Base-by-base conservation (phyloP, 2,113 vertebrate species). In the Sinocyclocheilus anshuiensis region DNA sequence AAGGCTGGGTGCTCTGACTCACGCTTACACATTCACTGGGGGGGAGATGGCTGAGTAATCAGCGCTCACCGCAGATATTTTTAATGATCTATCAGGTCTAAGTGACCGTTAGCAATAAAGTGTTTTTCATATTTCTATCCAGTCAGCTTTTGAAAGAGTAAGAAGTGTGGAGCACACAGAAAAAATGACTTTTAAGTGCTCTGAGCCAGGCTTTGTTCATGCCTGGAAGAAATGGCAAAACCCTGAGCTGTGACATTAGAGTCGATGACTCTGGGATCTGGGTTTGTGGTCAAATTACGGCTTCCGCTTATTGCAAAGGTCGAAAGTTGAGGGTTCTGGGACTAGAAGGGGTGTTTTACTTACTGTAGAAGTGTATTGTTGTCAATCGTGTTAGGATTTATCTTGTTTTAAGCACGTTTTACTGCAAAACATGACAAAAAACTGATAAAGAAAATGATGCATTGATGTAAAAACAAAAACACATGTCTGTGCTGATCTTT, bases 21-120 rank as follows among this genome's bases (percentile, higher is more conserved):
- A 95, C 48, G 7, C 86, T 69, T 84, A 89, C 81, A 87, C 87
- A 86, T 36, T 24, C 61, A 29, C 65, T 67, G 87, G 88, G 91
- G 89, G 91, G 89, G 87, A 93, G 83, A 92, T 89, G 83, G 88
- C 93, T 94, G 93, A 95, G 89, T 93, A 94, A 94, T 93, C 88
- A 91, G 85, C 92, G 91, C 90, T 87, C 90, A 88, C 84, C 45
- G 90, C 92, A 91, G 93, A 86, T 20, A 36, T 24, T 26, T 77
- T 77, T 55, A 85, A 88, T 33, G 45, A 82, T 84, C 50, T 65
- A 9, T 57, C 18, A 74, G 72, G 79, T 78, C 50, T 22, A 71
- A 77, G 63, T 39, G 61, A 83, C 36, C 42, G 12, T 61, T 59
- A 78, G 59, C 61, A 63, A 78, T 45, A 6, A 45, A 77, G 6